phyloP scores from a whole-genome alignment of 2,888 invertebrate genomes.

The Pyrochroa serraticornis region DNA sequence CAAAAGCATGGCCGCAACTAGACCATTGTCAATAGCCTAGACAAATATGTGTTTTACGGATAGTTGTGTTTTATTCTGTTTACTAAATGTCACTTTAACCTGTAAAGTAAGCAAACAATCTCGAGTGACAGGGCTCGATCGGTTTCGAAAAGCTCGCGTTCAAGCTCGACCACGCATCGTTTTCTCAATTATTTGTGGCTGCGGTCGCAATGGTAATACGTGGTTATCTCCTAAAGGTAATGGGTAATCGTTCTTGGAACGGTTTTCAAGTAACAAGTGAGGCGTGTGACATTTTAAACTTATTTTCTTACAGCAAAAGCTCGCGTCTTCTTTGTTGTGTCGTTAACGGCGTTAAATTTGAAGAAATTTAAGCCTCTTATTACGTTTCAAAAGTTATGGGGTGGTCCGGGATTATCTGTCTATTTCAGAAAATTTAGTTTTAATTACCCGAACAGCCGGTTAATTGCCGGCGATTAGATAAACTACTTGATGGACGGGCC shows the following conservation, averaged over 20 bases:
- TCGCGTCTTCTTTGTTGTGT: too few relatives aligned
- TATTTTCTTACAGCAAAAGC: conserved; percentile 1
- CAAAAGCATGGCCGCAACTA: conserved; percentile 47
- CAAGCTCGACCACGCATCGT: conserved; percentile 13
- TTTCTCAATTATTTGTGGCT: conserved; percentile 6
- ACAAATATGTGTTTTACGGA: conserved; percentile 56
- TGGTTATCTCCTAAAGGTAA: conserved; percentile 14
- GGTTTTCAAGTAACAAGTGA: conserved; percentile 8
- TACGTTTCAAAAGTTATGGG: too few relatives aligned
- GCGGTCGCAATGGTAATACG: conserved; percentile 13
- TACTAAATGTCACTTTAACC: conserved; percentile 56
- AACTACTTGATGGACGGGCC: neutral
- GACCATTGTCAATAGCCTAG: conserved; percentile 55
- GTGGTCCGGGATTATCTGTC: too few relatives aligned
- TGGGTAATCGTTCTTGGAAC: conserved; percentile 11
- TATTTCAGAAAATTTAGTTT: too few relatives aligned
- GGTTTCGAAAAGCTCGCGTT: conserved; percentile 11
- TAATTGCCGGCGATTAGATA: too few relatives aligned
- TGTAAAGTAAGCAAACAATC: conserved; percentile 50
- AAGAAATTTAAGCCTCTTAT: too few relatives aligned
- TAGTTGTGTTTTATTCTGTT: conserved; percentile 57
- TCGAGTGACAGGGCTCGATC: conserved; percentile 36
- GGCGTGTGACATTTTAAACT: conserved; percentile 8
- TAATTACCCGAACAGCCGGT: too few relatives aligned
- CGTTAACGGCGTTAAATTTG: too few relatives aligned